These are phyloP conservation scores for Aegypius monachus DNA, from an alignment of 2,113 vertebrate species.

Conservation along the genomic window DNA sequence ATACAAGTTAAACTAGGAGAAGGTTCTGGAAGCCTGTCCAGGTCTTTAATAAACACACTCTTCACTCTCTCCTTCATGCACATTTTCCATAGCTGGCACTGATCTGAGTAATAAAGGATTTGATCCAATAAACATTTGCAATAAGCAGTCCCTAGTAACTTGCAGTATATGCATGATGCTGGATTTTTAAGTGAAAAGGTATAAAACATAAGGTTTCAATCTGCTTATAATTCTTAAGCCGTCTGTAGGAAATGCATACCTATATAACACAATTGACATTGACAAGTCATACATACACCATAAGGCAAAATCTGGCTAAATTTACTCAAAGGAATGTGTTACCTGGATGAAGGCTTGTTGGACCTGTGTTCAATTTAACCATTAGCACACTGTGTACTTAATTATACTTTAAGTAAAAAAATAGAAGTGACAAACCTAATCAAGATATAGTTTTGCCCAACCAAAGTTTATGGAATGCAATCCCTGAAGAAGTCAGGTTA, in stretches of 20 bases:
- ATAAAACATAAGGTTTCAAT: not conserved
- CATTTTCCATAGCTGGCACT: not conserved
- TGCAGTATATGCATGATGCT: not conserved
- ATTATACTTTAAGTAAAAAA: not conserved
- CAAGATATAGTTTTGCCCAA: not conserved
- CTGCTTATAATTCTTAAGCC: not conserved
- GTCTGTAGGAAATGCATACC: not conserved
- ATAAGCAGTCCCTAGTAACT: not conserved
- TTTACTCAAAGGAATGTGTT: not conserved
- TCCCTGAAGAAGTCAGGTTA: not conserved
- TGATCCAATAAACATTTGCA: not conserved
- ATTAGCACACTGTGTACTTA: not conserved
- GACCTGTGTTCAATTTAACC: not conserved
- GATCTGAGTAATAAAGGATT: not conserved
- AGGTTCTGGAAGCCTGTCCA: not conserved
- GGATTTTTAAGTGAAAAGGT: not conserved
- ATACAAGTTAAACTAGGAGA: not conserved
- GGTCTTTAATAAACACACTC: not conserved
- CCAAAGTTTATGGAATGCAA: not conserved
- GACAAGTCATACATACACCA: accelerated
- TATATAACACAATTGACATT: not conserved
- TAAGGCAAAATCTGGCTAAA: not conserved
- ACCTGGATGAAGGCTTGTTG: not conserved
- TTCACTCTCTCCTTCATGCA: not conserved
- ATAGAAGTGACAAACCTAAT: not conserved